Evolutionary conservation across 2,888 invertebrate genomes (phyloP).

Genomic region (Agriopis marginaria): DNA sequence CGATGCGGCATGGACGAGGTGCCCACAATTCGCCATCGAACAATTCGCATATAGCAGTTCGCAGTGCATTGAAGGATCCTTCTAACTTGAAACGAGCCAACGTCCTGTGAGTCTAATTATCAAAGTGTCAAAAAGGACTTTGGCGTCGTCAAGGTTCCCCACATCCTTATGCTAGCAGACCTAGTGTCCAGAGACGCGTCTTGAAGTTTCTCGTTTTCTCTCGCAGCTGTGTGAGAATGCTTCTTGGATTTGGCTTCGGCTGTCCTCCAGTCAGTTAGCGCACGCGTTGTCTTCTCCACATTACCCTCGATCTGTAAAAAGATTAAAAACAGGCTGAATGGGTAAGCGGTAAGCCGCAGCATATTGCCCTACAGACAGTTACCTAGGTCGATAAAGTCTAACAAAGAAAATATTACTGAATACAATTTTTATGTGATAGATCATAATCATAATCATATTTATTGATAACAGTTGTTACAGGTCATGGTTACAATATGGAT

Average conservation of each 20-base stretch:
- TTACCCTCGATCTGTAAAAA: conserved; percentile 88
- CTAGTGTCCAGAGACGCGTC: conserved; percentile 87
- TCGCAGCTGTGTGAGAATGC: conserved; percentile 93
- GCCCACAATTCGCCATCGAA: conserved; percentile 56
- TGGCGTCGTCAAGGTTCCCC: conserved; percentile 41
- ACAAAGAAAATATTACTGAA: background rate
- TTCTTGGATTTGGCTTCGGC: conserved; percentile 96
- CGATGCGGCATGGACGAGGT: conserved; percentile 12
- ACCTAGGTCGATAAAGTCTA: background rate
- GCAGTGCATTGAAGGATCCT: conserved; percentile 74
- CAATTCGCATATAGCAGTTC: conserved; percentile 57
- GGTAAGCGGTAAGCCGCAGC: background rate
- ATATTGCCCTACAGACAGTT: background rate
- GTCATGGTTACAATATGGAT: too few relatives aligned
- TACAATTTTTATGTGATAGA: too few relatives aligned
- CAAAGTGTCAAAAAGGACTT: conserved; percentile 21
- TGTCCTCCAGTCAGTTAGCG: conserved; percentile 93
- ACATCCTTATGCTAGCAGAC: conserved; percentile 59
- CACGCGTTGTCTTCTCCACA: conserved; percentile 94
- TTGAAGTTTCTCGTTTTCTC: conserved; percentile 96
- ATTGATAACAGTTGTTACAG: too few relatives aligned
- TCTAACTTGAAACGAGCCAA: conserved; percentile 56
- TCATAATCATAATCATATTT: too few relatives aligned
- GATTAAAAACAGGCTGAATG: background rate
- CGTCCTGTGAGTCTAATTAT: conserved; percentile 30